These are phyloP conservation scores for Chaetodon auriga DNA, from an alignment of 2,113 vertebrate genomes.

Conservation along the genomic window DNA sequence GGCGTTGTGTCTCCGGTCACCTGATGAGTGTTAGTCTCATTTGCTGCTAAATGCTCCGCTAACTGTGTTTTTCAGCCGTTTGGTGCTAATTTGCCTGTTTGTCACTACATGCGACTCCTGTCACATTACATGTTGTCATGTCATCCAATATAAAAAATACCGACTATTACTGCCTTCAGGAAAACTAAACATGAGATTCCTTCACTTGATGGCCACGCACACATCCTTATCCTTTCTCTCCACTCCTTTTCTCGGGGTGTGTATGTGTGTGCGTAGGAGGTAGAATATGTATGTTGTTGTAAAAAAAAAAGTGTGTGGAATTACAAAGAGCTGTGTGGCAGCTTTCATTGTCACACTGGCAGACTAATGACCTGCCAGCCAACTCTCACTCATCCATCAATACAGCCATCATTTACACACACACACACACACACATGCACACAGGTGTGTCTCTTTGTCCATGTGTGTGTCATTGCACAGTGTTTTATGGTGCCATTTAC, in stretches of 20 bases:
- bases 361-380: constrained; percentile 43
- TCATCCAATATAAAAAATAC: background rate
- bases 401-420: constrained; percentile 43
- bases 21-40: background rate
- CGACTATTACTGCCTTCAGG: background rate
- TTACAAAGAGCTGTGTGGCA: constrained; percentile 51
- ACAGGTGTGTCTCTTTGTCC: constrained; percentile 35
- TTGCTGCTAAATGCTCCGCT: background rate
- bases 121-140: too few relatives aligned
- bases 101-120: background rate
- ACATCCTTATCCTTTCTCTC: background rate
- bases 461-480: constrained; percentile 51
- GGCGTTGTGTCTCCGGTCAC: too few relatives aligned
- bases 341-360: constrained; percentile 61
- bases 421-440: constrained; percentile 18
- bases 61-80: too few relatives aligned
- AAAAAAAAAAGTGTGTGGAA: constrained; percentile 49
- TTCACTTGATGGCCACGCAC: background rate
- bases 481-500: constrained; percentile 70
- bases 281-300: constrained; percentile 25
- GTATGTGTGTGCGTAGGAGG: background rate
- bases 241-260: background rate
- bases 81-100: too few relatives aligned
- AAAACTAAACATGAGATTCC: background rate
- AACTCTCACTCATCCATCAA: constrained; percentile 36